Percentiles rank a stretch among this genome's conserved stretches.
phyloP scores from a whole-genome alignment of 2,888 invertebrate species.

The Synanthedon vespiformis region DNA sequence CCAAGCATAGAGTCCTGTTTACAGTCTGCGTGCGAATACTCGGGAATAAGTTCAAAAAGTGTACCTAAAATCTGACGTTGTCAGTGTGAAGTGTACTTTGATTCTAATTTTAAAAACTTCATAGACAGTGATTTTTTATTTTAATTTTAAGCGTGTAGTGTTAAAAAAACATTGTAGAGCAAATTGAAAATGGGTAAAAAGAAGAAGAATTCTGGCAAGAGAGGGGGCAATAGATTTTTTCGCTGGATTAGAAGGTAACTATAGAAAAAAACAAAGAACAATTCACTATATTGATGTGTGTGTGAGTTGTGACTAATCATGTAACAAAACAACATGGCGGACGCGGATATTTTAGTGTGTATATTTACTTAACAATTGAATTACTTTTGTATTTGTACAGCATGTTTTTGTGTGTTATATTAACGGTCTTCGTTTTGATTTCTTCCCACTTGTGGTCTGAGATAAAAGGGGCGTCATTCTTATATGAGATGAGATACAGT shows the following conservation, averaged over 20 bases:
- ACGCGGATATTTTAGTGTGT: neutral
- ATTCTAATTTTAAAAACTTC: conserved; percentile 1
- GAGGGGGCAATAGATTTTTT: conserved; percentile 54
- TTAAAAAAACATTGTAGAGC: conserved; percentile 19
- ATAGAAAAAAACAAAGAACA: conserved; percentile 3
- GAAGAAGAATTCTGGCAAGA: conserved; percentile 55
- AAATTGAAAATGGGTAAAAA: conserved; percentile 56
- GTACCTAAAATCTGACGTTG: conserved; percentile 6
- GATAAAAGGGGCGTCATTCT: too few relatives aligned
- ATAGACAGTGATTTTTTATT: neutral
- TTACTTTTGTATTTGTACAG: neutral
- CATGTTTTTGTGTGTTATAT: neutral
- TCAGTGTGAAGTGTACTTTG: neutral
- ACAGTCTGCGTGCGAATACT: conserved; percentile 20
- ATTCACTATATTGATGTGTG: conserved; percentile 5
- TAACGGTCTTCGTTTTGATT: too few relatives aligned
- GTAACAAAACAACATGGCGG: neutral
- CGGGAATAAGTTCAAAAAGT: conserved; percentile 22
- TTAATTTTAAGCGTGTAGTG: conserved; percentile 12
- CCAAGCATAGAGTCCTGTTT: conserved; percentile 45
- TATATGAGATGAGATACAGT: too few relatives aligned
- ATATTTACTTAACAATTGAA: neutral
- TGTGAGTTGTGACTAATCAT: conserved; percentile 9
- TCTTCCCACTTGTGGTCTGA: too few relatives aligned
- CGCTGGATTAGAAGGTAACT: conserved; percentile 63